phyloP scores from a whole-genome alignment of 1,140 invertebrate genomes.

The Drosophila pandora region DNA sequence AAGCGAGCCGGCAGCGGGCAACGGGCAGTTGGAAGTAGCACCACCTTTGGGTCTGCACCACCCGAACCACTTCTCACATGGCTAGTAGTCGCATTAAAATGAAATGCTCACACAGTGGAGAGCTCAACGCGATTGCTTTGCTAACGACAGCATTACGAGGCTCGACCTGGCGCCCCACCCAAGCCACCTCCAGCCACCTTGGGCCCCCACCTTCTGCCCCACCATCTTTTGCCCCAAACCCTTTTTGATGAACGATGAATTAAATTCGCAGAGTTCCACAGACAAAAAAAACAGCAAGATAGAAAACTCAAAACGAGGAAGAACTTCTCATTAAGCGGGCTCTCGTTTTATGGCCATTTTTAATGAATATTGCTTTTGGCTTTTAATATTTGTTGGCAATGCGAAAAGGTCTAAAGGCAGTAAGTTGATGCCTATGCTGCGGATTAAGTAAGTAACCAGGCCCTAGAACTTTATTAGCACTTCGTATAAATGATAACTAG shows the following conservation, averaged over 20 bases:
- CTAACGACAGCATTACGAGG: constrained; percentile 67
- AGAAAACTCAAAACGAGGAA: constrained; percentile 11
- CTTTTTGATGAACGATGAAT: constrained; percentile 62
- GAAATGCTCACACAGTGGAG: constrained; percentile 69
- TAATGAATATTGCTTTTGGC: constrained; percentile 78
- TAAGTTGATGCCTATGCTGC: constrained; percentile 5
- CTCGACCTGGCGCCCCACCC: constrained; percentile 19
- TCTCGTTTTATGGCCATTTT: constrained; percentile 63
- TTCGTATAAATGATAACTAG: not conserved
- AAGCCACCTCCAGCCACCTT: not conserved
- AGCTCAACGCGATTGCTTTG: constrained; percentile 50
- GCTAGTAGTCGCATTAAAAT: constrained; percentile 70
- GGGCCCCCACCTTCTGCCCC: no score
- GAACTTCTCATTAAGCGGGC: constrained; percentile 40
- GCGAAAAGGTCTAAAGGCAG: not conserved
- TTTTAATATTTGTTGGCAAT: constrained; percentile 65
- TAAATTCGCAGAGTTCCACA: constrained; percentile 38
- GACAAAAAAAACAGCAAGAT: constrained; percentile 10
- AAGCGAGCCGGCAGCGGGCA: constrained; percentile 45
- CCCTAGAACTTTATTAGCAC: constrained; percentile 23
- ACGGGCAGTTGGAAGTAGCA: constrained; percentile 19
- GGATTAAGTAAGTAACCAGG: constrained; percentile 12
- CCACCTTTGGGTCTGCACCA: constrained; percentile 2
- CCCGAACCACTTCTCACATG: constrained; percentile 50
- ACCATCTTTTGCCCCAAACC: constrained; percentile 13